These are phyloP conservation scores for Drosophila sp. DNA, from an alignment of 1,140 invertebrate species.

Conservation along the genomic window DNA sequence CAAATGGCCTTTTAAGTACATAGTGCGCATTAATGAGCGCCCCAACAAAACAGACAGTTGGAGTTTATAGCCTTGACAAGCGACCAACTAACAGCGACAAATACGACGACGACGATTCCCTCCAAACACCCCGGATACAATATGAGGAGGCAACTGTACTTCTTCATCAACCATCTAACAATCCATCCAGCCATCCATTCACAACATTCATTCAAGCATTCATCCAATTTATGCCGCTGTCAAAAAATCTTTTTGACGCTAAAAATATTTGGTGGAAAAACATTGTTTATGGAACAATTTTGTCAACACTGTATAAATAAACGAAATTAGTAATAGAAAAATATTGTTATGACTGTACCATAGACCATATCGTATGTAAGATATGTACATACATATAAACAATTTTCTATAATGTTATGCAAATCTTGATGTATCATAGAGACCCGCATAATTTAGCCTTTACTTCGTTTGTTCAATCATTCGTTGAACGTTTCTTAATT, in stretches of 20 bases:
- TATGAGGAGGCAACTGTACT: conserved; percentile 20
- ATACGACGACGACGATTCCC: neutral
- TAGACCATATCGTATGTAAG: neutral
- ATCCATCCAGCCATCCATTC: conserved; percentile 18
- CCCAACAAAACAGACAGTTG: conserved; percentile 25
- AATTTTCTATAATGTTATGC: neutral
- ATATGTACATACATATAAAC: neutral
- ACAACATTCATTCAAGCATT: conserved; percentile 29
- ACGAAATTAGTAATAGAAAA: neutral
- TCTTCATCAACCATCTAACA: conserved; percentile 7
- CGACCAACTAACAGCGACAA: neutral
- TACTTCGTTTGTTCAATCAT: neutral
- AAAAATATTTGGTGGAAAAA: neutral
- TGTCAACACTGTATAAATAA: conserved; percentile 1
- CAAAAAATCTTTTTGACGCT: neutral
- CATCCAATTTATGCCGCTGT: conserved; percentile 18
- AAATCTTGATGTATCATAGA: neutral
- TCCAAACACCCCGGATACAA: neutral
- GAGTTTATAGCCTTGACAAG: conserved; percentile 63
- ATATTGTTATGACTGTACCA: neutral
- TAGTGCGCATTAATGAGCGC: conserved; percentile 58
- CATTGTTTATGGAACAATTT: conserved; percentile 5
- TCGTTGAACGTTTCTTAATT: neutral
- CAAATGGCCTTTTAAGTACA: conserved; percentile 59
- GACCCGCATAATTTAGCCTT: conserved; percentile 5